Conservation (phyloP, 2,888 invertebrate species). For the Metellina segmentata region DNA sequence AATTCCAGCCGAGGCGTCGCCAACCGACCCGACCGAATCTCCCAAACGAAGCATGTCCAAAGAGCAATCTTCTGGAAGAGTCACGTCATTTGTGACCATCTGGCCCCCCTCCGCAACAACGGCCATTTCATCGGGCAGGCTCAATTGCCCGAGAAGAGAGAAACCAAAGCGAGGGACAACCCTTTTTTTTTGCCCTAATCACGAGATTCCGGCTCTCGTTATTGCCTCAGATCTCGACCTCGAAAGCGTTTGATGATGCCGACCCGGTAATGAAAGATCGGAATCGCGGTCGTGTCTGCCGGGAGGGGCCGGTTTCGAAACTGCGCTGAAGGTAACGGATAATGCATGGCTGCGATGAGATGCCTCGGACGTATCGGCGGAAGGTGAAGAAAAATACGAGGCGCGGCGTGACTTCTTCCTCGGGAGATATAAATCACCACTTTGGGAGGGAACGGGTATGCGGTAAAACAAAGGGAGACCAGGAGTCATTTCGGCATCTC, state of each 20-base stretch:
- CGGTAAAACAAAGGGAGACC: too few relatives aligned
- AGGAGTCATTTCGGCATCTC: too few relatives aligned
- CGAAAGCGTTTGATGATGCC: conserved; percentile 50
- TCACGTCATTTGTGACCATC: conserved; percentile 30
- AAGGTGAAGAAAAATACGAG: too few relatives aligned
- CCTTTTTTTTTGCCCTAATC: conserved; percentile 21
- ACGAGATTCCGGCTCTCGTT: conserved; percentile 57
- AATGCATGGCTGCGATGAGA: conserved; percentile 43
- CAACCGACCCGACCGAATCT: background rate
- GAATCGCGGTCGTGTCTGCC: conserved; percentile 51
- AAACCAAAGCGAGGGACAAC: conserved; percentile 25
- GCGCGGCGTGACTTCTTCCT: background rate
- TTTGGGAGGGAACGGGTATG: too few relatives aligned
- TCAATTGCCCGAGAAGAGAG: conserved; percentile 15
- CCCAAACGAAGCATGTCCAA: conserved; percentile 4
- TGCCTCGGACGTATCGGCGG: background rate
- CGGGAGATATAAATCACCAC: background rate
- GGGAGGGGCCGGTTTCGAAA: conserved; percentile 22
- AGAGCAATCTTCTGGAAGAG: background rate
- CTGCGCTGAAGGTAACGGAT: conserved; percentile 10
- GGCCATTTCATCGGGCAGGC: conserved; percentile 55
- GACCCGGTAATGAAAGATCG: conserved; percentile 66
- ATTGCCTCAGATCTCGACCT: conserved; percentile 25
- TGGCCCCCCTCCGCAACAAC: conserved; percentile 8
- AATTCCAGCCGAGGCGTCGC: background rate